Conservation (phyloP, 2,113 vertebrate species). For the Tragelaphus strepsiceros region DNA sequence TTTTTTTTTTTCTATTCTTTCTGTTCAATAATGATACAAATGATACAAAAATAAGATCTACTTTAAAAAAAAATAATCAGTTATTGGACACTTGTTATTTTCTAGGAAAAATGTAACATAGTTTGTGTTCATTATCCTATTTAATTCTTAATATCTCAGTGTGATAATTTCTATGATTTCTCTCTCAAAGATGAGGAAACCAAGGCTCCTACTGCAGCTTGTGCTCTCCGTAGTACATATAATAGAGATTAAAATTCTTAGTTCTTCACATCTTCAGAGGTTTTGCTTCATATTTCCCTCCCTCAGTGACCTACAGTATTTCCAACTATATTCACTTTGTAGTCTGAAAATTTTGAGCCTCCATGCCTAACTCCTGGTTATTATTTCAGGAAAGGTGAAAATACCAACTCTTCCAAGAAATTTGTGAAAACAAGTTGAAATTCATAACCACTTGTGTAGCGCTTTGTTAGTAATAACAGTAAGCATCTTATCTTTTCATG, state of each 20-base stretch:
- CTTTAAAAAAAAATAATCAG: neutral
- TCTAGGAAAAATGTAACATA: neutral
- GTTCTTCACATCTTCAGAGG: neutral
- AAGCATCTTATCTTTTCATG: neutral
- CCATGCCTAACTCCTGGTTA: neutral
- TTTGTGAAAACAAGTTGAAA: slow-evolving; percentile 8
- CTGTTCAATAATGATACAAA: neutral
- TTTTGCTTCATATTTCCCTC: neutral
- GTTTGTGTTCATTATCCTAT: neutral
- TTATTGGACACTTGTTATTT: neutral
- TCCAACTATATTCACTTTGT: neutral
- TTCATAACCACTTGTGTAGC: neutral
- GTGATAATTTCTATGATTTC: neutral
- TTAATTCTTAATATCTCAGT: neutral
- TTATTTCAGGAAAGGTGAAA: neutral
- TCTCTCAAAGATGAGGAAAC: neutral
- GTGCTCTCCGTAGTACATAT: neutral
- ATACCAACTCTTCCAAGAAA: neutral
- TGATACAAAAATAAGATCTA: neutral
- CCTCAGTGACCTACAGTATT: neutral
- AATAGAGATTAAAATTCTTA: neutral
- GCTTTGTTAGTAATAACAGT: neutral
- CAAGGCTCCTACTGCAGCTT: neutral
- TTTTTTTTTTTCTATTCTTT: neutral
- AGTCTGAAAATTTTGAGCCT: neutral